Conservation (phyloP, 1,140 invertebrate species). For the Cyclina sinensis region DNA sequence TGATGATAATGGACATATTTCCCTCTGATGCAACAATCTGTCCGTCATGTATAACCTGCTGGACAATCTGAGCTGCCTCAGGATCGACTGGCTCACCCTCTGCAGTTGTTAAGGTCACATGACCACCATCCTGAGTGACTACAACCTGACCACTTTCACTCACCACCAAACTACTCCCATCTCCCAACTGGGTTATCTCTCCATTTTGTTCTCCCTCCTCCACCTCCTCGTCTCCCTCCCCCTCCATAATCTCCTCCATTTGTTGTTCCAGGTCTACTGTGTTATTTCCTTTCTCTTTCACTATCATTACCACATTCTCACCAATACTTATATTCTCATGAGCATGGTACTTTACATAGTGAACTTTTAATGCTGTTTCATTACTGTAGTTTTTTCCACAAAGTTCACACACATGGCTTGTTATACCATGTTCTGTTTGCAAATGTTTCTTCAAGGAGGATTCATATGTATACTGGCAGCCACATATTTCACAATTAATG, state of each 20-base stretch:
- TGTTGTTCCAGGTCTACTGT: constrained; percentile 36
- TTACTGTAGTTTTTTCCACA: constrained; percentile 66
- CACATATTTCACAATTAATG: constrained; percentile 49
- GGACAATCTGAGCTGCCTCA: constrained; percentile 57
- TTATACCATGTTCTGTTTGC: constrained; percentile 57
- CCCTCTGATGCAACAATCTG: constrained; percentile 51
- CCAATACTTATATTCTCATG: constrained; percentile 39
- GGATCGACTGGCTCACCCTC: constrained; percentile 20
- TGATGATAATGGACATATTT: constrained; percentile 58
- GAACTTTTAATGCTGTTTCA: constrained; percentile 60
- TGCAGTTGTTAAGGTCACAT: constrained; percentile 21
- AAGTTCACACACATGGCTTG: constrained; percentile 51
- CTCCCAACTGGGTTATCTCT: neutral
- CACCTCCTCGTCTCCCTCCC: constrained; percentile 14
- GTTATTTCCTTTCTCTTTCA: constrained; percentile 52
- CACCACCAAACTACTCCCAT: neutral
- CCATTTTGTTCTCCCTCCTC: constrained; percentile 13
- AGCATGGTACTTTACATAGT: constrained; percentile 53
- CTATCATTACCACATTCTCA: constrained; percentile 62
- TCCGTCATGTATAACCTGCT: constrained; percentile 63
- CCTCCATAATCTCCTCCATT: constrained; percentile 62
- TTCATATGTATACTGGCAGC: constrained; percentile 52
- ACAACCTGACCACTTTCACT: constrained; percentile 43
- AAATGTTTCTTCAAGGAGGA: constrained; percentile 61
- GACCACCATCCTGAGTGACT: constrained; percentile 50